A percentile compares a stretch with the other conserved stretches of the same genome.
These are phyloP conservation scores for Penaeus vannamei DNA, from an alignment of 1,140 invertebrate genomes.

Conservation along the genomic window DNA sequence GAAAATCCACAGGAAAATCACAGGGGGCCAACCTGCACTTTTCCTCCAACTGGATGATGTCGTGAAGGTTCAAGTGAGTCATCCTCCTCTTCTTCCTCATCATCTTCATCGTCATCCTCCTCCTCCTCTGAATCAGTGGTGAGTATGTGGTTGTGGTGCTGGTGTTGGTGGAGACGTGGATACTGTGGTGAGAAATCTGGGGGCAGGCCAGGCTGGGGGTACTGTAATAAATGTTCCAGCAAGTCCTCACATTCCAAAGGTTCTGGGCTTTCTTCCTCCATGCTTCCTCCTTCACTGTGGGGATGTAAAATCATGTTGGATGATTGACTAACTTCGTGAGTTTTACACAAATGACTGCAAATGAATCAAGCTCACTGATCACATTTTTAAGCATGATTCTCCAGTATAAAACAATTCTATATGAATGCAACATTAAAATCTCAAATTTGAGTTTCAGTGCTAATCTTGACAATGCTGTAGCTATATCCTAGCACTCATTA, in stretches of 20 bases:
- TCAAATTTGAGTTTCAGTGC: no score
- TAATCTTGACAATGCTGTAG: no score
- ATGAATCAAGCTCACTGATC: no score
- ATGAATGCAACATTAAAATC: no score
- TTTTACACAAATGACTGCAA: no score
- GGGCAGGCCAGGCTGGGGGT: constrained; percentile 41
- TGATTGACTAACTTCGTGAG: no score
- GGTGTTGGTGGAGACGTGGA: constrained; percentile 45
- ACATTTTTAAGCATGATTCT: no score
- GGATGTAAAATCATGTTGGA: no score
- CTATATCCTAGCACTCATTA: no score
- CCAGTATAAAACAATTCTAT: no score
- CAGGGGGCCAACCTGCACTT: constrained; percentile 43
- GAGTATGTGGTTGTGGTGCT: constrained; percentile 39
- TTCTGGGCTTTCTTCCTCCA: constrained; percentile 61
- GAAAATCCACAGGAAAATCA: not conserved
- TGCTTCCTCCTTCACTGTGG: constrained; percentile 59
- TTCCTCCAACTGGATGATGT: constrained; percentile 43
- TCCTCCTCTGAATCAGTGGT: constrained; percentile 51
- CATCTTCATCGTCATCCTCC: constrained; percentile 55
- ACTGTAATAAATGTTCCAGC: constrained; percentile 52
- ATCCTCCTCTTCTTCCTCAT: constrained; percentile 39
- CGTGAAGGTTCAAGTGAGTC: constrained; percentile 46
- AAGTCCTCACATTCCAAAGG: constrained; percentile 56
- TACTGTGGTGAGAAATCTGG: constrained; percentile 41